These are phyloP conservation scores for Coelogynopora nodosa DNA, from an alignment of 2,888 invertebrate species.

Conservation along the genomic window DNA sequence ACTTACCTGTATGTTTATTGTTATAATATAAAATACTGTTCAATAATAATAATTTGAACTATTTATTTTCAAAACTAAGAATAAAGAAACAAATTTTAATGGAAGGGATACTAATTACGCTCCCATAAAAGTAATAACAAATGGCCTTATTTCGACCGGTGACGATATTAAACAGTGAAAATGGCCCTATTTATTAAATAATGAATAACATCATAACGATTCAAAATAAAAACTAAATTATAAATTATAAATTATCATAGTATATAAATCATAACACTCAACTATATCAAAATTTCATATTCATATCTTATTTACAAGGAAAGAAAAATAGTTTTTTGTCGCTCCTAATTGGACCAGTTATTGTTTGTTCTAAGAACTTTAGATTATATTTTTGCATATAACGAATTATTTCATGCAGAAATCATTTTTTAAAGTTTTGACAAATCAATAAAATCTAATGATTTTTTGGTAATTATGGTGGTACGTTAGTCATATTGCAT, in stretches of 20 bases:
- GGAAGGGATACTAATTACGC: background rate
- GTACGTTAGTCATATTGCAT: no score
- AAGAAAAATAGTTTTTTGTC: conserved; percentile 17
- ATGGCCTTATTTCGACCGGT: conserved; percentile 24
- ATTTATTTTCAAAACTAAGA: conserved; percentile 31
- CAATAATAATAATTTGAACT: conserved; percentile 24
- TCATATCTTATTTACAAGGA: conserved; percentile 14
- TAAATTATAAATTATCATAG: conserved; percentile 8
- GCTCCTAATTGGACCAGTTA: no score
- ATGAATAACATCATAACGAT: conserved; percentile 31
- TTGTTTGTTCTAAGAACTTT: no score
- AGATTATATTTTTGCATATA: no score
- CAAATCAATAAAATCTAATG: no score
- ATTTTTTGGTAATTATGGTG: no score
- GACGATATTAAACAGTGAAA: conserved; percentile 25
- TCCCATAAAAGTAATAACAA: background rate
- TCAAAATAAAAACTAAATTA: conserved; percentile 28
- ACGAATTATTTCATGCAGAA: no score
- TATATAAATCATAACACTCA: conserved; percentile 24
- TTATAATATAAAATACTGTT: conserved; percentile 31
- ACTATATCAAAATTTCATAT: conserved; percentile 16
- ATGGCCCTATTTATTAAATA: conserved; percentile 20
- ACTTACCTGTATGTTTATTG: conserved; percentile 21
- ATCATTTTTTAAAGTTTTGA: no score
- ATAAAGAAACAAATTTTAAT: background rate